phyloP scores from a whole-genome alignment of 2,797 vertebrate species.

The Sphenopsis melanotis region DNA sequence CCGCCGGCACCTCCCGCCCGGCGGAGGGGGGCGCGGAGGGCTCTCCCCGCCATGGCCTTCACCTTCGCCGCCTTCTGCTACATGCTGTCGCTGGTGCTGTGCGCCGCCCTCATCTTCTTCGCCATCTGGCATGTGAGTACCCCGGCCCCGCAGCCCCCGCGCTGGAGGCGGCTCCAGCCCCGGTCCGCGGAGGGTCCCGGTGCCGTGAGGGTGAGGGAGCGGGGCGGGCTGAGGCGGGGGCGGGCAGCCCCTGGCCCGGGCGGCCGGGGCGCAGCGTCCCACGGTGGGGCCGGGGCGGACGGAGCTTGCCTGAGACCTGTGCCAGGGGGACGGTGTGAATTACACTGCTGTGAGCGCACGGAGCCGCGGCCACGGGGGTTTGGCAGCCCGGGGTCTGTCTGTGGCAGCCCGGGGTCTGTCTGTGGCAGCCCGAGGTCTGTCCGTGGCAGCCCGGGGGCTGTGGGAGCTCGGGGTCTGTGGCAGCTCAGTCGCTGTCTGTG shows the following conservation, averaged over 20 bases:
- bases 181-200: neutral
- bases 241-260: neutral
- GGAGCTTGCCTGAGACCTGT: neutral
- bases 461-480: no score
- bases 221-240: neutral
- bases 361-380: fast-evolving
- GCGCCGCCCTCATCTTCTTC: constrained; percentile 81
- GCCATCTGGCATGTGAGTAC: constrained; percentile 77
- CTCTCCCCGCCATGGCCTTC: constrained; percentile 58
- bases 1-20: neutral
- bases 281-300: neutral
- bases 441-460: no score
- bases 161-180: neutral
- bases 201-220: neutral
- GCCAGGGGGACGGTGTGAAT: neutral
- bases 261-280: neutral
- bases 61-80: constrained; percentile 82
- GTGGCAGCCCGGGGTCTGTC: no score
- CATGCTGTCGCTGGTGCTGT: constrained; percentile 80
- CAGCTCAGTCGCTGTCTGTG: no score
- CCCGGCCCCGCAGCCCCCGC: neutral
- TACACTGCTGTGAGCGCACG: fast-evolving
- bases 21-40: neutral
- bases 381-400: neutral
- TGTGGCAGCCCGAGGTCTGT: no score